These are phyloP conservation scores for Psittacula echo DNA, from an alignment of 2,797 vertebrate genomes.

Conservation along the genomic window DNA sequence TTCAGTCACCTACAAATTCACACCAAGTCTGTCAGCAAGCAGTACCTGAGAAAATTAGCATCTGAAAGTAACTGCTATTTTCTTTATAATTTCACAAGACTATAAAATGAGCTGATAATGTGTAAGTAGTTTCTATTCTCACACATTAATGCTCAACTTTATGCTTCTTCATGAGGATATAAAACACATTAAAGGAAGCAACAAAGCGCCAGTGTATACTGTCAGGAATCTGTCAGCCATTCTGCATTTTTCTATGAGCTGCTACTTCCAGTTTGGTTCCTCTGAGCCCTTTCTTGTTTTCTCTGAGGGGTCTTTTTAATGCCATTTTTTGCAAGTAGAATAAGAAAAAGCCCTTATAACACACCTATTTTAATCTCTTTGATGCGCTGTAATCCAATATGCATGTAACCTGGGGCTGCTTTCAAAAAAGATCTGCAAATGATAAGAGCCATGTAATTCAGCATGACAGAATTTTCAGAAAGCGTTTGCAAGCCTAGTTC, in stretches of 20 bases:
- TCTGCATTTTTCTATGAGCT: constrained; percentile 9
- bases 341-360: constrained; percentile 71
- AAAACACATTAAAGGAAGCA: constrained; percentile 45
- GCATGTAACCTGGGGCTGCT: constrained; percentile 74
- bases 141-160: not conserved
- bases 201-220: not conserved
- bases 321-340: constrained; percentile 60
- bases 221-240: constrained; percentile 20
- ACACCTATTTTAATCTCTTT: constrained; percentile 75
- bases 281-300: not conserved
- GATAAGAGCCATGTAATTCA: constrained; percentile 72
- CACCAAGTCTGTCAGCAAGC: not conserved
- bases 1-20: not conserved
- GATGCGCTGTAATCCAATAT: constrained; percentile 80
- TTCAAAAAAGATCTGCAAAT: constrained; percentile 75
- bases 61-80: not conserved
- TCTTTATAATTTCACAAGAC: constrained; percentile 19
- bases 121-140: constrained; percentile 23
- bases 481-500: constrained; percentile 53
- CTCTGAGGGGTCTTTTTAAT: constrained; percentile 60
- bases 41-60: not conserved
- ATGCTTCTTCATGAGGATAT: not conserved
- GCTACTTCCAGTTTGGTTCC: not conserved
- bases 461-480: constrained; percentile 51
- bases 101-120: constrained; percentile 1